phyloP scores from a whole-genome alignment of 2,113 vertebrate species.

The Laticauda laticaudata region DNA sequence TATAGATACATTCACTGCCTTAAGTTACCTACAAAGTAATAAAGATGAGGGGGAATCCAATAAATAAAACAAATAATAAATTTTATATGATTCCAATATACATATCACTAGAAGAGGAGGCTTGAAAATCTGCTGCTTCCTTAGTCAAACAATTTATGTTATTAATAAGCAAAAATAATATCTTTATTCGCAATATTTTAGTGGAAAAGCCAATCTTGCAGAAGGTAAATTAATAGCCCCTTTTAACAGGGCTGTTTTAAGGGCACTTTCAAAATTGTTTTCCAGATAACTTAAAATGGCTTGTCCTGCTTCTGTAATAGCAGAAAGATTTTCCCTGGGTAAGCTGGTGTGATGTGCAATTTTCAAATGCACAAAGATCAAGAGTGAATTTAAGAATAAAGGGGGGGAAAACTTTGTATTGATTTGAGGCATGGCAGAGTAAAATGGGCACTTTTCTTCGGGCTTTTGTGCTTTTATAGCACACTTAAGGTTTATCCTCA shows the following conservation, averaged over 20 bases:
- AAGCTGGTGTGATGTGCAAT: background rate
- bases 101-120: background rate
- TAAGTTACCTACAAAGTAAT: background rate
- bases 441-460: background rate
- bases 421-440: background rate
- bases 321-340: background rate
- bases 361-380: slow-evolving; percentile 34
- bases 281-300: slow-evolving; percentile 26
- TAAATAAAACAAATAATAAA: background rate
- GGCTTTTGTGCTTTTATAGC: background rate
- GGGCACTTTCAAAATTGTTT: slow-evolving; percentile 29
- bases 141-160: background rate
- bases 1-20: background rate
- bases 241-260: background rate
- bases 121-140: background rate
- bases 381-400: background rate
- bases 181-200: background rate
- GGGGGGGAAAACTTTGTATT: rapidly evolving
- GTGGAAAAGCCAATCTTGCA: background rate
- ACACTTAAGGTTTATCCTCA: background rate
- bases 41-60: background rate
- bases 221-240: slow-evolving; percentile 7
- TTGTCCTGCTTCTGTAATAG: slow-evolving; percentile 22
- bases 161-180: background rate
- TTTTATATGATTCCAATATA: background rate